Conservation (phyloP, 2,797 vertebrate species). For the Epinephelus awoara region DNA sequence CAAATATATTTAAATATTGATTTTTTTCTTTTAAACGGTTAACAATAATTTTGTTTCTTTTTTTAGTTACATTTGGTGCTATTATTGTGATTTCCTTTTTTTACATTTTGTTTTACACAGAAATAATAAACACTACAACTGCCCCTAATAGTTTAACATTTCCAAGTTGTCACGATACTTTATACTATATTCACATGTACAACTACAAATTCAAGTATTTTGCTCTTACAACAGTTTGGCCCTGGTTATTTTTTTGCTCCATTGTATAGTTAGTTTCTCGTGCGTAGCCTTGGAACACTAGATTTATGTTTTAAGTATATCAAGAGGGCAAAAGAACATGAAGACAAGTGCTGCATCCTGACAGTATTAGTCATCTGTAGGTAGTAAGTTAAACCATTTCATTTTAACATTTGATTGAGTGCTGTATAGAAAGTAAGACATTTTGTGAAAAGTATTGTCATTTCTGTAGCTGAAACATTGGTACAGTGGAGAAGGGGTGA, state of each 20-base stretch:
- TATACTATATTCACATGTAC: slow-evolving; percentile 62
- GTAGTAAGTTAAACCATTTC: slow-evolving; percentile 72
- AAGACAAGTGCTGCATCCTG: slow-evolving; percentile 65
- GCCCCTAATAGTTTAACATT: slow-evolving; percentile 58
- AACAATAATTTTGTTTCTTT: slow-evolving; percentile 29
- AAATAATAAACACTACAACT: slow-evolving; percentile 80
- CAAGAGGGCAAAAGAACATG: slow-evolving; percentile 45
- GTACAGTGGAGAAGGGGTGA: slow-evolving; percentile 77
- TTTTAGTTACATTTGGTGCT: slow-evolving; percentile 72
- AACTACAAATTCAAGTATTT: slow-evolving; percentile 59
- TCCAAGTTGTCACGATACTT: slow-evolving; percentile 59
- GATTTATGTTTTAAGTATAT: slow-evolving; percentile 61
- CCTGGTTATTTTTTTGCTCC: slow-evolving; percentile 56
- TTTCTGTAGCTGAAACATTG: slow-evolving; percentile 85
- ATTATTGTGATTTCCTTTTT: slow-evolving; percentile 67
- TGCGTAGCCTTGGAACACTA: slow-evolving; percentile 66
- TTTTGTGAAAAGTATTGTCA: slow-evolving; percentile 77
- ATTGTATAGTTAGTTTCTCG: slow-evolving; percentile 59
- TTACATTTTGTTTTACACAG: slow-evolving; percentile 62
- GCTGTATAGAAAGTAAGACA: slow-evolving; percentile 70
- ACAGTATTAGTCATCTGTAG: slow-evolving; percentile 73
- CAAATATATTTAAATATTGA: slow-evolving; percentile 79
- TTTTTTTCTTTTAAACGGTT: slow-evolving; percentile 55
- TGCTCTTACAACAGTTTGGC: slow-evolving; percentile 51
- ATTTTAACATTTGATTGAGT: slow-evolving; percentile 77